Percentiles rank a stretch among this genome's conserved stretches.
These are phyloP conservation scores for Branchinecta lynchi DNA, from an alignment of 1,140 invertebrate genomes.

Conservation along the genomic window DNA sequence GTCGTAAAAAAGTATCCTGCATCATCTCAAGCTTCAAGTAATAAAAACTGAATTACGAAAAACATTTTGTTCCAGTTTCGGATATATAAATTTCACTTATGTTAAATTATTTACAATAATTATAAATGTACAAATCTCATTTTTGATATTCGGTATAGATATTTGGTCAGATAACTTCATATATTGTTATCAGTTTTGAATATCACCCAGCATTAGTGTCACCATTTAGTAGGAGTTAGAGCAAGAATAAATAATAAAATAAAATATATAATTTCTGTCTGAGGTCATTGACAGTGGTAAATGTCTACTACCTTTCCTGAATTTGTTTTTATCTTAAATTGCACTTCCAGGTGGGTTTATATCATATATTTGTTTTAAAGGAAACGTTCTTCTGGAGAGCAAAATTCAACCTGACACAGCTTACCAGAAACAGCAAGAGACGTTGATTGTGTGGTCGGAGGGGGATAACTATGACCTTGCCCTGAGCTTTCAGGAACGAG, in stretches of 20 bases:
- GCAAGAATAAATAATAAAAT: neutral
- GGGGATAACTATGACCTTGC: conserved; percentile 98
- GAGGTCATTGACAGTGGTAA: neutral
- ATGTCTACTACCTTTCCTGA: neutral
- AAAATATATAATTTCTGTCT: neutral
- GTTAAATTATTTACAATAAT: no score
- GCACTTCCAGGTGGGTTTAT: neutral
- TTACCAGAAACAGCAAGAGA: conserved; percentile 97
- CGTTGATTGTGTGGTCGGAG: conserved; percentile 99
- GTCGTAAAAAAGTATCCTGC: no score
- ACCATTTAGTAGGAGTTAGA: neutral
- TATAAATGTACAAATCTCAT: no score
- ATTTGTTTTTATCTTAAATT: neutral
- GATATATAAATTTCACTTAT: no score
- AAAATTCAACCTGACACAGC: conserved; percentile 94
- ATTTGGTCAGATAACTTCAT: no score
- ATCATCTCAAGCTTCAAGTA: no score
- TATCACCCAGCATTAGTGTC: no score
- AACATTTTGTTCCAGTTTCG: no score
- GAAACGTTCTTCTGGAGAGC: conserved; percentile 78
- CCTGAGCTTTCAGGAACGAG: conserved; percentile 98
- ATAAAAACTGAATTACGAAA: no score
- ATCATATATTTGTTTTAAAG: conserved; percentile 30
- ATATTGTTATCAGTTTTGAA: no score
- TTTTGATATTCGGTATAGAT: no score